Evolutionary conservation across 2,797 vertebrate genomes (phyloP).

Genomic region (Periparus ater): DNA sequence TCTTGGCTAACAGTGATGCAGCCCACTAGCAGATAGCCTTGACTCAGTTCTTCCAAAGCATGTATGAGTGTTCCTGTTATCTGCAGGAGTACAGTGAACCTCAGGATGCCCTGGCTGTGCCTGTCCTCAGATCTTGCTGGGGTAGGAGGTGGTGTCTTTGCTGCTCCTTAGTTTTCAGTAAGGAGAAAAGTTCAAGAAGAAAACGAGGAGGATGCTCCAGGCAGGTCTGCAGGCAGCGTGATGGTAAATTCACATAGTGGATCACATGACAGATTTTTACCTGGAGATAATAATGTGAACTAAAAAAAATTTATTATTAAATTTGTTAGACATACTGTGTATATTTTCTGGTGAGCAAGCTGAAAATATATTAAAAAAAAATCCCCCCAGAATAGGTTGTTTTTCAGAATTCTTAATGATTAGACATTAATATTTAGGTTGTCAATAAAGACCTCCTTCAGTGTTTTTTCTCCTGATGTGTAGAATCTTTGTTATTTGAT

Average conservation of each 20-base stretch:
- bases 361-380: not conserved
- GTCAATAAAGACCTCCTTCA: not conserved
- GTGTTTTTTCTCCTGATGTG: not conserved
- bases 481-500: not conserved
- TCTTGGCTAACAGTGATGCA: fast-evolving
- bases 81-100: not conserved
- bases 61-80: fast-evolving
- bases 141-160: not conserved
- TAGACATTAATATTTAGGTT: not conserved
- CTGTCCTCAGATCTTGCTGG: not conserved
- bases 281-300: not conserved
- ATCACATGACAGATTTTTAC: not conserved
- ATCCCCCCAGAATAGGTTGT: fast-evolving
- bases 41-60: not conserved
- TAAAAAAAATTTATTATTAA: not conserved
- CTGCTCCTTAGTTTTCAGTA: not conserved
- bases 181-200: not conserved
- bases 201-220: not conserved
- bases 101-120: not conserved
- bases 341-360: not conserved
- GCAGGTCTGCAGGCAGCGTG: not conserved
- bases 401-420: not conserved
- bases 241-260: not conserved
- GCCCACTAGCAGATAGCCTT: not conserved
- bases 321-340: not conserved